phyloP scores from a whole-genome alignment of 2,113 vertebrate genomes.

The Pionites leucogaster region DNA sequence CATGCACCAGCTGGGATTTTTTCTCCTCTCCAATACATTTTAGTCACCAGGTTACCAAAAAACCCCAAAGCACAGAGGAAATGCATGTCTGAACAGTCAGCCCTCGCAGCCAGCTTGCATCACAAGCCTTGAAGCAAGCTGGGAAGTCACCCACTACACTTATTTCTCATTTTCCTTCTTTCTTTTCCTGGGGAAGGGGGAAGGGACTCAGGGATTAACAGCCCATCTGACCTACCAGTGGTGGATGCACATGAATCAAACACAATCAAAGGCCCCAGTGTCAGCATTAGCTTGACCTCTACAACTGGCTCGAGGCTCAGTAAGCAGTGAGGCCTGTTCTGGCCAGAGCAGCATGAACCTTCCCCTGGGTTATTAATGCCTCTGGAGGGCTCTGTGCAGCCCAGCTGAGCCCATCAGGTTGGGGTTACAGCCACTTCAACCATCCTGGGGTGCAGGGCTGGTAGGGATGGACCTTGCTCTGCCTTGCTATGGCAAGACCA shows the following conservation, averaged over 20 bases:
- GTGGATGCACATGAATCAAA: slow-evolving; percentile 64
- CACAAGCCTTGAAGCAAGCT: rapidly evolving
- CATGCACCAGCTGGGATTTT: rapidly evolving
- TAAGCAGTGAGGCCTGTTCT: background rate
- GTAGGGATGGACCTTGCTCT: background rate
- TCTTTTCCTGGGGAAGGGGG: background rate
- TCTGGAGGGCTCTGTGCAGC: background rate
- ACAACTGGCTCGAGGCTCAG: background rate
- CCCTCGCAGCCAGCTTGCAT: background rate
- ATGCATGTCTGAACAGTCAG: background rate
- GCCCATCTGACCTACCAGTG: slow-evolving; percentile 53
- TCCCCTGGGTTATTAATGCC: background rate
- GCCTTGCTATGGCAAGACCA: rapidly evolving
- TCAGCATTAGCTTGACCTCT: slow-evolving; percentile 54
- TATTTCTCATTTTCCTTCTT: slow-evolving; percentile 1
- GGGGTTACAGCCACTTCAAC: background rate
- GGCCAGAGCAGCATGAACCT: background rate
- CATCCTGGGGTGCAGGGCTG: rapidly evolving
- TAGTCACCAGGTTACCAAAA: background rate
- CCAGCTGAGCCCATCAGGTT: rapidly evolving
- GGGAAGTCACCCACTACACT: background rate
- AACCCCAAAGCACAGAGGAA: background rate
- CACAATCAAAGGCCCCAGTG: slow-evolving; percentile 68
- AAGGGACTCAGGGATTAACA: slow-evolving; percentile 29
- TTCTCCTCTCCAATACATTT: rapidly evolving